phyloP scores from a whole-genome alignment of 2,113 vertebrate species.

The Procavia capensis region DNA sequence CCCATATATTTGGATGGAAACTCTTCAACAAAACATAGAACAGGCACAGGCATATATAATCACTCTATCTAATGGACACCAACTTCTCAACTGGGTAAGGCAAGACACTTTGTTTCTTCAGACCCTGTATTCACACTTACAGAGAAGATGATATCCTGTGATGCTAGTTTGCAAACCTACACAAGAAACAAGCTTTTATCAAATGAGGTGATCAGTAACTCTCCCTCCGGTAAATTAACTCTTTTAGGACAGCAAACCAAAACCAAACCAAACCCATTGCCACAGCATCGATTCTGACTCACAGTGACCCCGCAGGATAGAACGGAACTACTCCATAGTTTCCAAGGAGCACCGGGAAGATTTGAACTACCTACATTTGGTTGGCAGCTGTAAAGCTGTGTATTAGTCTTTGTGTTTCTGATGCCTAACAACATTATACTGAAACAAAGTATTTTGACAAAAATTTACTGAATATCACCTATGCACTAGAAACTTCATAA shows the following conservation, averaged over 20 bases:
- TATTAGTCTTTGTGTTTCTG: background rate
- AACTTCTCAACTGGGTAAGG: background rate
- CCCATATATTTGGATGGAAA: background rate
- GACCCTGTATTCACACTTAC: background rate
- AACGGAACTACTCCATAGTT: too few relatives aligned
- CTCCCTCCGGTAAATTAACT: background rate
- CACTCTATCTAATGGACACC: background rate
- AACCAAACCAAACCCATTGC: too few relatives aligned
- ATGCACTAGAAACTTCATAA: background rate
- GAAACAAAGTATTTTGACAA: background rate
- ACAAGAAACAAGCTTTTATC: slow-evolving; percentile 1
- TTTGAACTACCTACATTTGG: too few relatives aligned
- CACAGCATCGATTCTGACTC: too few relatives aligned
- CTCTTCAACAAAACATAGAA: slow-evolving; percentile 11
- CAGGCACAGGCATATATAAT: background rate
- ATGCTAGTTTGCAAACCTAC: slow-evolving; percentile 12
- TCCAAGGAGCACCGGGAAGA: too few relatives aligned
- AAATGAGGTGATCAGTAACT: slow-evolving; percentile 14
- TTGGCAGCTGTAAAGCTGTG: background rate
- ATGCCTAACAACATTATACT: background rate
- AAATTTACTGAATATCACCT: background rate
- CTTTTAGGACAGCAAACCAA: background rate
- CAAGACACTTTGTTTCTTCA: background rate
- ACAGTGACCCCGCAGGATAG: too few relatives aligned
- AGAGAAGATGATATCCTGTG: background rate